phyloP scores from a whole-genome alignment of 1,140 invertebrate species.

The Samia ricini region DNA sequence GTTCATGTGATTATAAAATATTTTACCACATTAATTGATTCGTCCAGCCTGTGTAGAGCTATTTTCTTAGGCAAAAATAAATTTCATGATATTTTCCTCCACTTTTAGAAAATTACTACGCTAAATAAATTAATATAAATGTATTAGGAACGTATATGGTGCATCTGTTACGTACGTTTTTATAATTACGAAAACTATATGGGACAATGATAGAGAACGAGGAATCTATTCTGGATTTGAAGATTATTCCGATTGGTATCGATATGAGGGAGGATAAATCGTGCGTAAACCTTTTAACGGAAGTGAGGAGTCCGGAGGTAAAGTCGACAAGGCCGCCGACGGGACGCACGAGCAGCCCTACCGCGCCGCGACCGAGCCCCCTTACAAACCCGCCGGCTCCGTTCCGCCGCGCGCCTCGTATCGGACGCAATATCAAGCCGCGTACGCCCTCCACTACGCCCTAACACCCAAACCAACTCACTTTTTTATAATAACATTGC shows the following conservation, averaged over 20 bases:
- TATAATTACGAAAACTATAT: no score
- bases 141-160: no score
- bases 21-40: no score
- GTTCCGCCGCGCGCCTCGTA: constrained; percentile 38
- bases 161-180: no score
- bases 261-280: not conserved
- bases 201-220: no score
- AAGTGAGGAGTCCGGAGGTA: constrained; percentile 45
- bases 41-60: no score
- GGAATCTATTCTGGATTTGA: not conserved
- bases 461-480: constrained; percentile 21
- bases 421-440: constrained; percentile 46
- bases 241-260: not conserved
- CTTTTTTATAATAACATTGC: no score
- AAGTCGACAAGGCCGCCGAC: constrained; percentile 57
- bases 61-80: no score
- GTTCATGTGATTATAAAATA: no score
- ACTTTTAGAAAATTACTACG: no score
- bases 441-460: constrained; percentile 57
- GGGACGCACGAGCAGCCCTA: constrained; percentile 57
- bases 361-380: constrained; percentile 45
- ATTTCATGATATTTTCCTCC: no score
- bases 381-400: constrained; percentile 48
- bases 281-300: constrained; percentile 48
- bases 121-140: no score